Conservation (phyloP, 2,888 invertebrate genomes). For the Antheraea yamamai region DNA sequence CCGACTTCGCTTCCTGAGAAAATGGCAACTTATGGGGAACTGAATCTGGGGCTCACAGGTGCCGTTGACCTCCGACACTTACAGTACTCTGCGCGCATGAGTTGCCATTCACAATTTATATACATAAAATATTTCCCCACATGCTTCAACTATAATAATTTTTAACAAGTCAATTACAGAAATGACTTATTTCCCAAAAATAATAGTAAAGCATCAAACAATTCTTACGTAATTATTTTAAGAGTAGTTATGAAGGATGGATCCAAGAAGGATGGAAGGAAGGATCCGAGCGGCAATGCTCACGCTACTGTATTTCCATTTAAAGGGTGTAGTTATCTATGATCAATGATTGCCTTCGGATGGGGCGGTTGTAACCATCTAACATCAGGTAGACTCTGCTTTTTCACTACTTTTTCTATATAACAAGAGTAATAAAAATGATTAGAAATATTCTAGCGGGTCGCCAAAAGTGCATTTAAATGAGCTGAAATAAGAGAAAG, state of each 20-base stretch:
- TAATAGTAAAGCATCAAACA: slow-evolving; percentile 39
- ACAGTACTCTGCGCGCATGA: slow-evolving; percentile 64
- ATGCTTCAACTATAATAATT: slow-evolving; percentile 50
- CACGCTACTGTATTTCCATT: not conserved
- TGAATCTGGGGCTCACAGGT: slow-evolving; percentile 75
- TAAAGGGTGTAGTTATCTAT: not conserved
- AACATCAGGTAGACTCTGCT: not conserved
- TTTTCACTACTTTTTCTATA: not conserved
- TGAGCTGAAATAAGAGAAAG: not conserved
- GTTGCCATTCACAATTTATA: slow-evolving; percentile 70
- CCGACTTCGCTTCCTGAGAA: slow-evolving; percentile 72
- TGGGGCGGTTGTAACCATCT: not conserved
- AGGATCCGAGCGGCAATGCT: not conserved
- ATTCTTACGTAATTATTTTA: not conserved
- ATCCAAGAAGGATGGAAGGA: not conserved
- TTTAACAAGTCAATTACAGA: not conserved
- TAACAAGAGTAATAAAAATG: not conserved
- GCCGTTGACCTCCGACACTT: slow-evolving; percentile 73
- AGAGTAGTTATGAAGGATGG: not conserved
- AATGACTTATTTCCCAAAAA: not conserved
- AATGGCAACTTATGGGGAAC: slow-evolving; percentile 79
- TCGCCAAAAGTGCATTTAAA: not conserved
- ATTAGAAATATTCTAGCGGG: not conserved
- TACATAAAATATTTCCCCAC: slow-evolving; percentile 66
- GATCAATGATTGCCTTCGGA: not conserved